Evolutionary conservation across 1,140 invertebrate genomes (phyloP).

Genomic region (Aphelenchoides avenae): DNA sequence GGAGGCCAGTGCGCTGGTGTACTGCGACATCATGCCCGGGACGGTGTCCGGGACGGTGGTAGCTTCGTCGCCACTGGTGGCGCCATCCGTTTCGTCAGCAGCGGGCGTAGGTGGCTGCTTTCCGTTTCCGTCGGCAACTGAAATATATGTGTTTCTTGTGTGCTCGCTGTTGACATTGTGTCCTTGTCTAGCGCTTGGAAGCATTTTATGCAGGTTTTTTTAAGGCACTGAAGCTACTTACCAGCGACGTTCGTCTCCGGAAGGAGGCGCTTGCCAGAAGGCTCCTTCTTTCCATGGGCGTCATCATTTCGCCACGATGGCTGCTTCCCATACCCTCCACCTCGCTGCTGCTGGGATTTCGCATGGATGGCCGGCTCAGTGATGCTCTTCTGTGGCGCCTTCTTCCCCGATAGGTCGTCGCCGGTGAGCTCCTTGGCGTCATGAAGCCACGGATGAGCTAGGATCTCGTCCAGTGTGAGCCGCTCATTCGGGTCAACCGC

Average conservation of each 20-base stretch:
- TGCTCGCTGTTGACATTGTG: conserved; percentile 8
- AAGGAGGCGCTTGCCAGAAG: background rate
- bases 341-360: conserved; percentile 10
- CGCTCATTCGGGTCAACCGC: conserved; percentile 64
- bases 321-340: conserved; percentile 19
- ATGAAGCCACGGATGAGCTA: conserved; percentile 66
- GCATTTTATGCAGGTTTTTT: too few relatives aligned
- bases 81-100: too few relatives aligned
- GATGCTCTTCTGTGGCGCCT: conserved; percentile 10
- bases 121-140: conserved; percentile 19
- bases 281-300: conserved; percentile 12
- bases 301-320: conserved; percentile 5
- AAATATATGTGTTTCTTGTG: conserved; percentile 19
- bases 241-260: background rate
- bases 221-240: background rate
- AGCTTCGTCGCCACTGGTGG: too few relatives aligned
- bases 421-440: background rate
- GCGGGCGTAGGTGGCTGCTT: background rate
- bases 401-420: conserved; percentile 3
- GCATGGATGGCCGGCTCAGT: conserved; percentile 9
- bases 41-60: too few relatives aligned
- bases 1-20: too few relatives aligned
- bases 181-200: background rate
- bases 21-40: too few relatives aligned
- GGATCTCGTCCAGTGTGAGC: conserved; percentile 65